phyloP scores from a whole-genome alignment of 2,113 vertebrate species.

The Oreochromis tanganicae region DNA sequence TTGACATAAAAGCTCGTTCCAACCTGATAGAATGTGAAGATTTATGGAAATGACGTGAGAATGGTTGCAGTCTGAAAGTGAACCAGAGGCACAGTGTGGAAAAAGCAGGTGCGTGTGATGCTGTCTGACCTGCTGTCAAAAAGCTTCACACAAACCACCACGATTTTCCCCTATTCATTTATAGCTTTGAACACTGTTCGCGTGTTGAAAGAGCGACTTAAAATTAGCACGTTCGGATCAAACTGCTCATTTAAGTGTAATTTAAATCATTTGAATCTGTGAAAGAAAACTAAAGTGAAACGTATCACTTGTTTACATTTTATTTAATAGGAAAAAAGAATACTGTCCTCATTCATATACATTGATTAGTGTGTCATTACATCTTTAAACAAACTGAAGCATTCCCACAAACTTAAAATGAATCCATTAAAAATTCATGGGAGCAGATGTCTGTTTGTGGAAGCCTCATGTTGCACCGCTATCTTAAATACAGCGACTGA shows the following conservation, averaged over 20 bases:
- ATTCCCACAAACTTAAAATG: neutral
- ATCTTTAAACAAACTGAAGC: neutral
- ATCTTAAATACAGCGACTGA: neutral
- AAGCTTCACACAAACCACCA: neutral
- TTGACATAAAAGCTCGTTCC: neutral
- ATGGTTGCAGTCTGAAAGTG: neutral
- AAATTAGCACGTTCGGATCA: neutral
- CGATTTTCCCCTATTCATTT: fast-evolving
- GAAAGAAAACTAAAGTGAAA: neutral
- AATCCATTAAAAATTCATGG: neutral
- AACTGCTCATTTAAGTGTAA: neutral
- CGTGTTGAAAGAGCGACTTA: neutral
- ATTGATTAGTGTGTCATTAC: neutral
- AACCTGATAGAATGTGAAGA: neutral
- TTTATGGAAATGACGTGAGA: conserved; percentile 6
- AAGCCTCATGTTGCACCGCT: neutral
- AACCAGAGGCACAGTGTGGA: neutral
- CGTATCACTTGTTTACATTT: neutral
- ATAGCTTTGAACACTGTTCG: neutral
- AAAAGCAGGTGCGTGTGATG: neutral
- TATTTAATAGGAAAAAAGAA: neutral
- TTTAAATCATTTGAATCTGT: neutral
- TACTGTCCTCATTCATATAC: neutral
- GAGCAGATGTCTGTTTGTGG: neutral
- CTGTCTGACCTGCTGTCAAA: neutral